Base-by-base conservation (phyloP, 2,113 vertebrate species). In the Equus quagga region DNA sequence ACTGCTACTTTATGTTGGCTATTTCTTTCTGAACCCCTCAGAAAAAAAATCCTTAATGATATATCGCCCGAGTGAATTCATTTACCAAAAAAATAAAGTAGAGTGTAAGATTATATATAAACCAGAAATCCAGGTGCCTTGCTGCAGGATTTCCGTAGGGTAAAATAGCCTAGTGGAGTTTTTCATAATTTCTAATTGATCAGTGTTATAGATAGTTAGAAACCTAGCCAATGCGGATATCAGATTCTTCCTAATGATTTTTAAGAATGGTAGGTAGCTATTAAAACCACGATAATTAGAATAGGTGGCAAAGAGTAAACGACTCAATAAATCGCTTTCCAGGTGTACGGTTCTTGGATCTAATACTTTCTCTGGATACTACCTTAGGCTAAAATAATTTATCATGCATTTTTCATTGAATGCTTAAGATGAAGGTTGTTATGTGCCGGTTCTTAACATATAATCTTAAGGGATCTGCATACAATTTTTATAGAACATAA, bases 1-100 rank as follows among this genome's bases (percentile, higher is more conserved):
- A 17, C 87, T 65, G 84, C 93, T 98, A 51, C 15, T 97, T 94
- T 87, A 51, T 94, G 62, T 92, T 94, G 96, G 13, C 17, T 65
- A 36, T 97, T 93, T 49, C 85, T 80, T 54, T 65, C 75, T 91
- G 88, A 81, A 64, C 3, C 73, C 75, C 70, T 97, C 62, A 73
- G 93, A 95, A 97, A 58, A 18, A 89, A 85, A 44, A 95, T 84
- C 28, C 0, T 0, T 84, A 95, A 92, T 96, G 85, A 97, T 87
- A 64, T 83, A 95, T 96, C 84, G 58, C 60, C 28, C 46, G 54
- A 89, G 67, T 65, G 5, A 97, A 93, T 76, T 94, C 73, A 93
- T 91, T 95, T 91, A 92, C 0, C 6, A 94, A 87, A 92, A 95
- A 84, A 28, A 11, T 8, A 26, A 0, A 97, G 4, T 17, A 26